phyloP scores from a whole-genome alignment of 2,797 vertebrate species.

The Myiotriccus ornatus region DNA sequence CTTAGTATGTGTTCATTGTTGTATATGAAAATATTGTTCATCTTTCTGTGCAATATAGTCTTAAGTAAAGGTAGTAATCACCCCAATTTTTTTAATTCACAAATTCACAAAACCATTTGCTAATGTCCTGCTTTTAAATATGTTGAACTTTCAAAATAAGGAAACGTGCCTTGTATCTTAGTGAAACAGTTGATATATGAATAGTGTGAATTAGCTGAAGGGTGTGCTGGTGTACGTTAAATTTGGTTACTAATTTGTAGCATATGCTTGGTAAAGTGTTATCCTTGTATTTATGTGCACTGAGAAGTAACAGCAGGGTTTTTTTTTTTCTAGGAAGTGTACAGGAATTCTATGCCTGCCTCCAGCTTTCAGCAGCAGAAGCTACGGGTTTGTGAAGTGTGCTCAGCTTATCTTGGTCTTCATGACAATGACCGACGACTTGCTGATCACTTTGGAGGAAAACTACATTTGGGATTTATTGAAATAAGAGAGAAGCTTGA shows the following conservation, averaged over 20 bases:
- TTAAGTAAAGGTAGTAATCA: background rate
- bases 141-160: background rate
- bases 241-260: background rate
- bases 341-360: constrained; percentile 98
- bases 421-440: constrained; percentile 96
- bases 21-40: background rate
- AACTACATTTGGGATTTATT: constrained; percentile 96
- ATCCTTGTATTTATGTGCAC: background rate
- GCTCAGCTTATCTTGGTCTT: constrained; percentile 95
- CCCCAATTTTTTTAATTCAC: background rate
- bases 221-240: background rate
- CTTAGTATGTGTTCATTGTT: background rate
- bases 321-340: constrained; percentile 84
- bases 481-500: constrained; percentile 98
- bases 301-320: background rate
- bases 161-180: background rate
- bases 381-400: constrained; percentile 95
- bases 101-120: background rate
- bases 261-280: background rate
- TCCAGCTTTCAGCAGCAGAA: constrained; percentile 99
- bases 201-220: background rate
- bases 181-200: background rate
- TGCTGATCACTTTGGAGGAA: constrained; percentile 98
- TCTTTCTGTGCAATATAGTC: background rate
- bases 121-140: background rate